phyloP scores from a whole-genome alignment of 1,140 invertebrate species.

The Ips nitidus region DNA sequence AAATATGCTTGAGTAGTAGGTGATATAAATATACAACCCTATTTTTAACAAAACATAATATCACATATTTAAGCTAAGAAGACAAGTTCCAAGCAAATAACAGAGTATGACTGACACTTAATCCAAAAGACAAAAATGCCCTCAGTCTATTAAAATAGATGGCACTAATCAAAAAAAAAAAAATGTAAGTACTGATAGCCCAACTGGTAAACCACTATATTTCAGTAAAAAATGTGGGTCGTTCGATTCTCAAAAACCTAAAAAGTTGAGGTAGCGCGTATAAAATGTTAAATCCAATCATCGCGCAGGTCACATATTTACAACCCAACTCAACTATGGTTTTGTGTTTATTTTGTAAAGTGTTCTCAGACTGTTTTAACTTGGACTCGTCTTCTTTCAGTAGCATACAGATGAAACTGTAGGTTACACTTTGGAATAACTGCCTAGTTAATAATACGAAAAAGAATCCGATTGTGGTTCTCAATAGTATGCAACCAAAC shows the following conservation, averaged over 20 bases:
- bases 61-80: too few species aligned
- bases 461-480: conserved; percentile 74
- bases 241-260: conserved; percentile 70
- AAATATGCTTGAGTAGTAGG: too few species aligned
- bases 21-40: too few species aligned
- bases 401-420: conserved; percentile 68
- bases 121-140: too few species aligned
- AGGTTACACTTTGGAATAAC: conserved; percentile 69
- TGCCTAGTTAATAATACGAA: conserved; percentile 68
- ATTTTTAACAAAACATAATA: too few species aligned
- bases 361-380: conserved; percentile 63
- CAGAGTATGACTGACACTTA: too few species aligned
- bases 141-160: not conserved
- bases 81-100: too few species aligned
- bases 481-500: conserved; percentile 64
- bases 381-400: conserved; percentile 65
- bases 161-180: not conserved
- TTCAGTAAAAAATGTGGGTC: conserved; percentile 83
- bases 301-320: conserved; percentile 76
- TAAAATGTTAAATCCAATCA: conserved; percentile 74
- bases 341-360: conserved; percentile 66
- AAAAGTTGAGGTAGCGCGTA: conserved; percentile 81
- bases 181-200: too few species aligned
- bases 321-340: conserved; percentile 76
- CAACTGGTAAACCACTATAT: conserved; percentile 57